These are phyloP conservation scores for Brachyptera putata DNA, from an alignment of 2,888 invertebrate species.

Conservation along the genomic window DNA sequence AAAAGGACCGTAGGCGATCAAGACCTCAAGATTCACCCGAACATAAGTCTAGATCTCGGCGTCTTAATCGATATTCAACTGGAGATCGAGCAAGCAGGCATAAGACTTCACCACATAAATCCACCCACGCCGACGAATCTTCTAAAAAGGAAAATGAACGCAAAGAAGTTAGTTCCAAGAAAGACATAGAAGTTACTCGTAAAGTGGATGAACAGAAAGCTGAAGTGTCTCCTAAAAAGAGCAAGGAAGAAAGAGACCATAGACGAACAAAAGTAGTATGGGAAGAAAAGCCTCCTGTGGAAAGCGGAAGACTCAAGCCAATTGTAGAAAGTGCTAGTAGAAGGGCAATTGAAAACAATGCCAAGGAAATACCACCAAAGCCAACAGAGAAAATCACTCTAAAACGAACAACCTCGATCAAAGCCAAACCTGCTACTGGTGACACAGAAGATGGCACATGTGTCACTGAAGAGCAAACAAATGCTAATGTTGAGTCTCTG, in stretches of 20 bases:
- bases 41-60: not conserved
- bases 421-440: not conserved
- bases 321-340: slow-evolving; percentile 43
- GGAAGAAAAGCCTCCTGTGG: slow-evolving; percentile 49
- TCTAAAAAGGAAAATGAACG: not conserved
- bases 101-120: too few relatives aligned
- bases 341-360: slow-evolving; percentile 46
- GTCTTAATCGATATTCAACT: not conserved
- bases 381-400: slow-evolving; percentile 41
- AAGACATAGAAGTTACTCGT: slow-evolving; percentile 25
- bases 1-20: not conserved
- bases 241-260: slow-evolving; percentile 19
- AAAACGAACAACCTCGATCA: slow-evolving; percentile 39
- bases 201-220: slow-evolving; percentile 42
- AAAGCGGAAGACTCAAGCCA: too few relatives aligned
- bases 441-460: not conserved
- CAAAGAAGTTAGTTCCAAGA: not conserved
- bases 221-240: not conserved
- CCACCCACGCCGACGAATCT: not conserved
- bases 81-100: not conserved
- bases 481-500: not conserved
- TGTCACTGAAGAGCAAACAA: not conserved
- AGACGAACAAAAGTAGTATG: slow-evolving; percentile 41
- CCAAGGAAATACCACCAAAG: slow-evolving; percentile 48
- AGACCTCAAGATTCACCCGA: not conserved